phyloP scores from a whole-genome alignment of 1,140 invertebrate species.

The Macrotrachela quadricornifera region DNA sequence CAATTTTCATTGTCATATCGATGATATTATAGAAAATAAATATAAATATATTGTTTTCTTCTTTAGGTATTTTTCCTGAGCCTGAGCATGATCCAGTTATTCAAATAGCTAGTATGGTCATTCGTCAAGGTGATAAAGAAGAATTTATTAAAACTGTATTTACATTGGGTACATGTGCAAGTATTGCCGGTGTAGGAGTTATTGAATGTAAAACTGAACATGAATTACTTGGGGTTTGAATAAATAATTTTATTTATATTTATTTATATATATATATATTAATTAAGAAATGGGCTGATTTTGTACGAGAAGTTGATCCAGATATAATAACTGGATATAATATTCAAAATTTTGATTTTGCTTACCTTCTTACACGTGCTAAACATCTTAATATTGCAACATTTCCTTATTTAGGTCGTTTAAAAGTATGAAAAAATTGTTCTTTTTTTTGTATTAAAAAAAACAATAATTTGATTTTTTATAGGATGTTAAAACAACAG shows the following conservation, averaged over 20 bases:
- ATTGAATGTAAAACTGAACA: conserved; percentile 55
- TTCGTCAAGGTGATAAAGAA: conserved; percentile 47
- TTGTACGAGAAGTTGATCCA: conserved; percentile 81
- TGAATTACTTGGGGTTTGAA: conserved; percentile 40
- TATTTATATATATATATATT: no score
- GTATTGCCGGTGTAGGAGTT: conserved; percentile 76
- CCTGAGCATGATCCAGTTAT: conserved; percentile 88
- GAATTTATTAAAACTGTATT: conserved; percentile 75
- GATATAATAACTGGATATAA: conserved; percentile 98
- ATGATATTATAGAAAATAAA: no score
- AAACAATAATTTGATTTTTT: no score
- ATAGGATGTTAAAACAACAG: conserved; percentile 40
- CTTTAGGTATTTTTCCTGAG: conserved; percentile 61
- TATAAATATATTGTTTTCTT: no score
- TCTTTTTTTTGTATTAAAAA: no score
- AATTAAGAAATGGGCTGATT: conserved; percentile 52
- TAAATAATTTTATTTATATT: no score
- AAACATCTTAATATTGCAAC: conserved; percentile 29
- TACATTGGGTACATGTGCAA: conserved; percentile 74
- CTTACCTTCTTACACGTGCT: conserved; percentile 70
- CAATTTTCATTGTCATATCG: no score
- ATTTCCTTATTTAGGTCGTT: conserved; percentile 42
- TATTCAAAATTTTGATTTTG: conserved; percentile 96
- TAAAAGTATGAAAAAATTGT: conserved; percentile 34
- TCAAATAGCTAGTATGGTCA: conserved; percentile 96